Evolutionary conservation across 2,113 vertebrate genomes (phyloP).

Genomic region (Pungitius pungitius): DNA sequence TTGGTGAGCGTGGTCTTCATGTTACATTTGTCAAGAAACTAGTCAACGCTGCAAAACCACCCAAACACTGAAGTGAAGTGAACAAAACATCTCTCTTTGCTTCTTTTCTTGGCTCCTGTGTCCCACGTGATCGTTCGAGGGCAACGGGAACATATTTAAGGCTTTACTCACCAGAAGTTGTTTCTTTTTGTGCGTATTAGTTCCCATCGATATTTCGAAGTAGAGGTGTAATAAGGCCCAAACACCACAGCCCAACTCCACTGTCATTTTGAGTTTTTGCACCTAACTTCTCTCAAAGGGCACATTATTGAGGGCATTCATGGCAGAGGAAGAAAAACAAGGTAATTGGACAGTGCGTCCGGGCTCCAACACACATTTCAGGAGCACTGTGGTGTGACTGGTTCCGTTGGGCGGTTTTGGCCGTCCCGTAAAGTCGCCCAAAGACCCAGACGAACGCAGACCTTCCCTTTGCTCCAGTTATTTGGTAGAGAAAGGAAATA

Average conservation of each 20-base stretch:
- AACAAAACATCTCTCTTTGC: background rate
- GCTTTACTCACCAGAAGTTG: background rate
- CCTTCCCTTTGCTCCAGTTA: constrained; percentile 5
- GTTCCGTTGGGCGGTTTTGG: too few relatives aligned
- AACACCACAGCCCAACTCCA: background rate
- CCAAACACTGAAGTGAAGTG: constrained; percentile 2
- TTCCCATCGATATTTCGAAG: background rate
- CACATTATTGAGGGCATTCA: background rate
- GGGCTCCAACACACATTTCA: background rate
- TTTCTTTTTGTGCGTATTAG: background rate
- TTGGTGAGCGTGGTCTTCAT: background rate
- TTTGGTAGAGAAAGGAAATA: constrained; percentile 21
- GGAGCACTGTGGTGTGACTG: too few relatives aligned
- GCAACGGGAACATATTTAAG: background rate
- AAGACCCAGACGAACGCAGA: constrained; percentile 37
- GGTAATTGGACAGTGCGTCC: background rate
- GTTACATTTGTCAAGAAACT: background rate
- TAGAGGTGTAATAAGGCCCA: background rate
- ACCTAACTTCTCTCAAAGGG: background rate
- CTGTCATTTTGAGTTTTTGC: background rate
- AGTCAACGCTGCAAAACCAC: constrained; percentile 22
- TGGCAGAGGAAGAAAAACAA: background rate
- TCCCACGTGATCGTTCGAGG: background rate
- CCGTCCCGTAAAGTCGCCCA: constrained; percentile 38
- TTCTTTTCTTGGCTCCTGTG: constrained; percentile 18